These are phyloP conservation scores for Echiichthys vipera DNA, from an alignment of 2,797 vertebrate genomes.

Conservation along the genomic window DNA sequence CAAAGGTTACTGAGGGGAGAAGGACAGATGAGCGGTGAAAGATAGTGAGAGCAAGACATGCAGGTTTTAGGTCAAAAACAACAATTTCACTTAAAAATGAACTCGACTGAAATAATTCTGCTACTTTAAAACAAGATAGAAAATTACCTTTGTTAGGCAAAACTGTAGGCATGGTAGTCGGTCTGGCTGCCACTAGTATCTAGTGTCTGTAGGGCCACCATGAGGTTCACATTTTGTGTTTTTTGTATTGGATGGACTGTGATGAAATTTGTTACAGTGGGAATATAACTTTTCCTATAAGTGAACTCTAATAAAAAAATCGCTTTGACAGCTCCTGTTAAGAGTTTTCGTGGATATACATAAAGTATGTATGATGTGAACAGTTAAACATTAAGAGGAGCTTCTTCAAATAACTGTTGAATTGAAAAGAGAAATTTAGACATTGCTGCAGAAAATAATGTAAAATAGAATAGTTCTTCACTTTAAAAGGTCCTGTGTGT, in stretches of 20 bases:
- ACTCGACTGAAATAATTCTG: not conserved
- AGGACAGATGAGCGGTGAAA: not conserved
- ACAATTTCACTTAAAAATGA: not conserved
- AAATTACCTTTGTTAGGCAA: not conserved
- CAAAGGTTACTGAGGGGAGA: conserved; percentile 53
- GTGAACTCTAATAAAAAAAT: not conserved
- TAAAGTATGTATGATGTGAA: too few relatives aligned
- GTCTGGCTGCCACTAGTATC: not conserved
- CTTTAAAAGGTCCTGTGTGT: too few relatives aligned
- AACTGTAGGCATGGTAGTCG: not conserved
- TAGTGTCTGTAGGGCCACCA: not conserved
- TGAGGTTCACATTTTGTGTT: not conserved
- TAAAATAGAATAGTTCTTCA: not conserved
- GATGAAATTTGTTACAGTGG: not conserved
- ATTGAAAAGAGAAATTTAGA: too few relatives aligned
- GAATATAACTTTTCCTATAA: not conserved
- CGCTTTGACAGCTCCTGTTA: not conserved
- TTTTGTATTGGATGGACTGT: not conserved
- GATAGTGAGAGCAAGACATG: not conserved
- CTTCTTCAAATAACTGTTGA: too few relatives aligned
- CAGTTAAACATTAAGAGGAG: too few relatives aligned
- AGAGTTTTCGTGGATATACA: not conserved
- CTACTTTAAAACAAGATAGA: not conserved
- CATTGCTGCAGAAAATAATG: not conserved
- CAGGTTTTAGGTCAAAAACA: not conserved